phyloP scores from a whole-genome alignment of 1,140 invertebrate species.

The Drosophila equinoxialis region DNA sequence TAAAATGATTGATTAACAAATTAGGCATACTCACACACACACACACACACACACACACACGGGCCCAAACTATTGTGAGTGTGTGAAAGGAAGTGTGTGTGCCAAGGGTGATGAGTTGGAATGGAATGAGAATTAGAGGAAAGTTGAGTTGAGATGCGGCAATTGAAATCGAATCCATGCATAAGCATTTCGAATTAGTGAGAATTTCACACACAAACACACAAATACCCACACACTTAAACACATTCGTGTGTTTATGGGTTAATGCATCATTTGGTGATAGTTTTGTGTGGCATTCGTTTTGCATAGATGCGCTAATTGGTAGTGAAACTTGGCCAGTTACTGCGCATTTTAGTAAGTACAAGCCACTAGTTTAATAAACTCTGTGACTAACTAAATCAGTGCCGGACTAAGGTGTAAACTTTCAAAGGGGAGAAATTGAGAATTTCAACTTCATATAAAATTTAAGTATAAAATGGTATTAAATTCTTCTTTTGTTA shows the following conservation, averaged over 20 bases:
- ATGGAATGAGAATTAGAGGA: background rate
- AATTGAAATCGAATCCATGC: conserved; percentile 25
- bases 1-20: conserved; percentile 36
- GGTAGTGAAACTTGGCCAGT: conserved; percentile 18
- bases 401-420: background rate
- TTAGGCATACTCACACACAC: conserved; percentile 3
- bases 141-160: background rate
- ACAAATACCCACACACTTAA: background rate
- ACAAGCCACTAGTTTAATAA: background rate
- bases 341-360: conserved; percentile 11
- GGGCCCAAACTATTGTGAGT: no score
- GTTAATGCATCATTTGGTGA: conserved; percentile 8
- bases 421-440: no score
- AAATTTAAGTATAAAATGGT: no score
- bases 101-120: background rate
- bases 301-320: conserved; percentile 25
- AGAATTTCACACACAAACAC: conserved; percentile 2
- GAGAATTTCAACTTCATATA: no score
- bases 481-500: no score
- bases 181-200: conserved; percentile 22
- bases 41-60: background rate
- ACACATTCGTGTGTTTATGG: no score
- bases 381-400: background rate
- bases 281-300: conserved; percentile 3
- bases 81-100: conserved; percentile 2